These are phyloP conservation scores for Macrobrachium nipponense DNA, from an alignment of 1,140 invertebrate species.

Conservation along the genomic window DNA sequence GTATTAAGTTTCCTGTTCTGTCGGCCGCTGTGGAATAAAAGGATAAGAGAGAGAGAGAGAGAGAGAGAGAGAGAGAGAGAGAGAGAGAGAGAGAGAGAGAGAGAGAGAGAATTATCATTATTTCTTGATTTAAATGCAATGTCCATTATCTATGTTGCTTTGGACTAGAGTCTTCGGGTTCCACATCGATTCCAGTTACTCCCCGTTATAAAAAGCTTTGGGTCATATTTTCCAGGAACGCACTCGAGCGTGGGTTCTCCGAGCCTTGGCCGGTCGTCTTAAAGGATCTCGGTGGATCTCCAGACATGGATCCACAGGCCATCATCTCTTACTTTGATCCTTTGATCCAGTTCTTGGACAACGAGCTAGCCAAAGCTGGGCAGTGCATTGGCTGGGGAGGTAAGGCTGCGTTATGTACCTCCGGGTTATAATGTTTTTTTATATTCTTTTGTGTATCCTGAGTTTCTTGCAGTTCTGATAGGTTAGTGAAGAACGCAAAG, in stretches of 20 bases:
- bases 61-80: too few relatives aligned
- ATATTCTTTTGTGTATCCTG: neutral
- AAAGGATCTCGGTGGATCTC: slow-evolving; percentile 67
- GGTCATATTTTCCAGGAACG: neutral
- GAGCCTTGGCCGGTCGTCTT: slow-evolving; percentile 68
- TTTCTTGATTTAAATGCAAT: too few relatives aligned
- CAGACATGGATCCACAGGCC: slow-evolving; percentile 80
- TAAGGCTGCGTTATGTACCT: neutral
- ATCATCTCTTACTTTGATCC: slow-evolving; percentile 93
- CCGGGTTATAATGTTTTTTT: neutral
- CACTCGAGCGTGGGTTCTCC: slow-evolving; percentile 68
- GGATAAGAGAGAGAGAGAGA: too few relatives aligned
- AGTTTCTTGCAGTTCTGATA: neutral
- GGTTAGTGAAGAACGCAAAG: too few relatives aligned
- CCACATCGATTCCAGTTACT: neutral
- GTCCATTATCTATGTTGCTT: too few relatives aligned
- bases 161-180: neutral
- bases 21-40: too few relatives aligned
- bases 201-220: neutral
- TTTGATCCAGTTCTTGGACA: slow-evolving; percentile 87
- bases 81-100: too few relatives aligned
- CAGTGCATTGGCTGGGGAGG: slow-evolving; percentile 66
- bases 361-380: slow-evolving; percentile 72
- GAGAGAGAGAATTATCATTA: too few relatives aligned
- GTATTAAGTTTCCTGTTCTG: too few relatives aligned